These are phyloP conservation scores for Amphibalanus amphitrite DNA, from an alignment of 1,140 invertebrate species.

Conservation along the genomic window DNA sequence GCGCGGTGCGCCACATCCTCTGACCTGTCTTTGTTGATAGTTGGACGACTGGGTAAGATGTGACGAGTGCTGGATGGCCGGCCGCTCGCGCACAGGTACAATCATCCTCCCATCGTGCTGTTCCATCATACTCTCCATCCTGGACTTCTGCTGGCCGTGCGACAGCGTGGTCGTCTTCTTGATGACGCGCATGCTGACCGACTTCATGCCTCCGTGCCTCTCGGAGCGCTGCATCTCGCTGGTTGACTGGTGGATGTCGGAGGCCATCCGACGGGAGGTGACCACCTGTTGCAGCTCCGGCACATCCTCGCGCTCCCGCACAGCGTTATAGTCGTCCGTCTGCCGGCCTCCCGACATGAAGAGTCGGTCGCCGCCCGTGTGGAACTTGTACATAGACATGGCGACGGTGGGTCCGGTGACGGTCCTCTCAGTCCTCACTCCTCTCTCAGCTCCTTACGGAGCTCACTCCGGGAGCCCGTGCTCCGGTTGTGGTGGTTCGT, in stretches of 20 bases:
- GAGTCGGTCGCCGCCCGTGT: conserved; percentile 3
- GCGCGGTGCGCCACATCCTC: too few relatives aligned
- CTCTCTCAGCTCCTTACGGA: too few relatives aligned
- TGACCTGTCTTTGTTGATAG: too few relatives aligned
- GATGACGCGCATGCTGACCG: conserved; percentile 66
- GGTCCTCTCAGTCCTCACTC: neutral
- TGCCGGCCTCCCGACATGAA: neutral
- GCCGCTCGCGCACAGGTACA: neutral
- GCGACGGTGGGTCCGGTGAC: too few relatives aligned
- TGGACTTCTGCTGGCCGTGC: conserved; percentile 49
- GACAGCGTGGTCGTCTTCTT: conserved; percentile 78
- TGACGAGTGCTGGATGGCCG: too few relatives aligned
- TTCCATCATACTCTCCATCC: neutral
- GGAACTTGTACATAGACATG: conserved; percentile 3
- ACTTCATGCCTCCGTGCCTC: conserved; percentile 33
- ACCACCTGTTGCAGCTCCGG: conserved; percentile 50
- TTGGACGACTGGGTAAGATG: too few relatives aligned
- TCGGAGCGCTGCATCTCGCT: conserved; percentile 51
- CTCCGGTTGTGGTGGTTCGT: too few relatives aligned
- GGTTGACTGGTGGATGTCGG: conserved; percentile 50
- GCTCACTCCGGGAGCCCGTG: too few relatives aligned
- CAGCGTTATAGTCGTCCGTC: neutral
- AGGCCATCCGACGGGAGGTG: conserved; percentile 60
- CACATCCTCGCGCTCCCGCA: neutral
- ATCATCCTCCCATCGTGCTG: neutral